Base-by-base conservation (phyloP, 2,797 vertebrate genomes). In the Falco biarmicus region DNA sequence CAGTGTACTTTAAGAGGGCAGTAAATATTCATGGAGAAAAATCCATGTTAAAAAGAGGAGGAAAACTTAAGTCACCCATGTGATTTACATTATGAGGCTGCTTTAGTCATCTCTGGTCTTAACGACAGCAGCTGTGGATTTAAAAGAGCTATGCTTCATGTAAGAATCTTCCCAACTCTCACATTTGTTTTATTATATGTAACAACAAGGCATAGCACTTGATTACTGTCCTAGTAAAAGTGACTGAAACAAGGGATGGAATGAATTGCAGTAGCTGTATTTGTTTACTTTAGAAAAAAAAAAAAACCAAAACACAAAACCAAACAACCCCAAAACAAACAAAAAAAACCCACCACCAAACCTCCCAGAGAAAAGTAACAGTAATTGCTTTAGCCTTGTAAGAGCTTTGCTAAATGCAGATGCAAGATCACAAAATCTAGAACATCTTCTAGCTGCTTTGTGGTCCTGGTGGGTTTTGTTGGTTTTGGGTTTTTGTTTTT, bases 291-390 rank as follows among this genome's bases (percentile, higher is more conserved):
- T 8, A 29, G 32, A 9, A 10, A 10, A 34, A 45, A 26, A 63
- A 34, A 53, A 39, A 39, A n/a, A 45, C 8, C 15, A 16, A 34
- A 34, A 34, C 34, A 41, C 43, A 43, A 43, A 43, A 43, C 6
- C 43, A 15, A 43, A 41, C 39, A 41, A 41, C 3, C 31, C 54
- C 21, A 74, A 68, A 24, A 14, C 37, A 54, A 60, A 20, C 37
- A n/a, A 16, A 29, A 28, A 8, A 2, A 1, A 2, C 15, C 16
- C 39, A 41, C 39, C 8, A 10, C 11, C 24, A 21, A 13, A 15
- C 15, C 13, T 75, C 41, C 11, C 32, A 51, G 18, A 50, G n/a
- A 54, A 64, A 60, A 85, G 12, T 31, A 77, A 37, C 26, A 75
- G 37, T 14, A 74, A 41, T 59, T 74, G 43, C 32, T 89, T 12